phyloP scores from a whole-genome alignment of 37 sponge, comb jelly and placozoan genomes.

The Cladorhizidae sp. region DNA sequence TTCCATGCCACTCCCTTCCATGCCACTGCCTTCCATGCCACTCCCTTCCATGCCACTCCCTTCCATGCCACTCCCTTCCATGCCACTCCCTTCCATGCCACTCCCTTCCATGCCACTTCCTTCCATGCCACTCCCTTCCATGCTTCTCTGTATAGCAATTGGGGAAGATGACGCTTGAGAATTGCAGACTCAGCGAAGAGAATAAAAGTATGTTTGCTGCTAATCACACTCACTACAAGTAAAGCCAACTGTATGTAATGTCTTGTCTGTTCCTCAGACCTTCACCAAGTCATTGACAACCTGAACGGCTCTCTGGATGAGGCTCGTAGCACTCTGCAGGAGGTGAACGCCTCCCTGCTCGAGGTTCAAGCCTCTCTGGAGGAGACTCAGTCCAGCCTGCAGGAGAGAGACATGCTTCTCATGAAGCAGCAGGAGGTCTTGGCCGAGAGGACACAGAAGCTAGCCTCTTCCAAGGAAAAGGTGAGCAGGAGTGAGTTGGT shows the following conservation, averaged over 20 bases:
- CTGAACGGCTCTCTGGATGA: slow-evolving; percentile 26
- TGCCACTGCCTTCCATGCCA: no score
- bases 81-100: background rate
- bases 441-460: background rate
- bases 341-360: background rate
- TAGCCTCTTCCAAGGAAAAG: background rate
- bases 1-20: no score
- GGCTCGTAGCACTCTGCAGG: background rate
- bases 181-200: slow-evolving; percentile 49
- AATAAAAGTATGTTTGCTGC: slow-evolving; percentile 31
- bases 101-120: background rate
- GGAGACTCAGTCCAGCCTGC: slow-evolving; percentile 6
- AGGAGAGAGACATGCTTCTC: slow-evolving; percentile 11
- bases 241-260: background rate
- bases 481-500: background rate
- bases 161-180: slow-evolving; percentile 57
- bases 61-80: no score
- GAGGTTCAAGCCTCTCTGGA: slow-evolving; percentile 14
- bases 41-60: no score
- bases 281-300: slow-evolving; percentile 13
- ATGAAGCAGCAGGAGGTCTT: background rate
- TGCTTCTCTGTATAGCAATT: slow-evolving; percentile 41
- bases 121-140: background rate
- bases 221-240: background rate
- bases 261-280: background rate